These are phyloP conservation scores for Agrotis ipsilon DNA, from an alignment of 2,888 invertebrate species.

Conservation along the genomic window DNA sequence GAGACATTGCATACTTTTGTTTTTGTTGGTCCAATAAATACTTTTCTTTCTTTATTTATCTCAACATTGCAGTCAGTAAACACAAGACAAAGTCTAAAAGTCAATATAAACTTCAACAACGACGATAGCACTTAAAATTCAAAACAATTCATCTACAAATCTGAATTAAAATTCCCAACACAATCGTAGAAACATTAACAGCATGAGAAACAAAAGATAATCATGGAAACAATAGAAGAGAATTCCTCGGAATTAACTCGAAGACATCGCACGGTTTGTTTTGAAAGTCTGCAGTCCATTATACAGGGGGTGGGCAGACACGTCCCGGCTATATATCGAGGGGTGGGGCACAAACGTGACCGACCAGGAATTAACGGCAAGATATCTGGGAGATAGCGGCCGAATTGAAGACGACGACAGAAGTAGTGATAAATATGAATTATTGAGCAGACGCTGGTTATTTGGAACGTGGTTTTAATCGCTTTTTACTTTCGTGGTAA, in stretches of 20 bases:
- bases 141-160: not conserved
- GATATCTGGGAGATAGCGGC: slow-evolving; percentile 37
- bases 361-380: slow-evolving; percentile 54
- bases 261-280: slow-evolving; percentile 48
- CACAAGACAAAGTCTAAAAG: not conserved
- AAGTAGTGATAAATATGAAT: slow-evolving; percentile 46
- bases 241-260: slow-evolving; percentile 48
- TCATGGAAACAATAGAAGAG: slow-evolving; percentile 33
- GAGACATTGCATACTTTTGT: no score
- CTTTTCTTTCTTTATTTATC: no score
- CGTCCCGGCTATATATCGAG: slow-evolving; percentile 59
- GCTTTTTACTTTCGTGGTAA: not conserved
- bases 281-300: slow-evolving; percentile 55
- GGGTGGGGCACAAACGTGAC: slow-evolving; percentile 51
- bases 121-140: not conserved
- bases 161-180: slow-evolving; percentile 29
- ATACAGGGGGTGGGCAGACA: slow-evolving; percentile 40
- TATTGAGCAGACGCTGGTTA: slow-evolving; percentile 24
- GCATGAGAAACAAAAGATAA: slow-evolving; percentile 31
- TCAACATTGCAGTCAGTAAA: no score
- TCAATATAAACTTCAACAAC: not conserved
- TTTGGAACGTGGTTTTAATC: slow-evolving; percentile 1
- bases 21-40: no score
- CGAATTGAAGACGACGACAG: slow-evolving; percentile 43
- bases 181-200: slow-evolving; percentile 22